Evolutionary conservation across 2,113 vertebrate genomes (phyloP).

Genomic region (Formicarius rufipectus): DNA sequence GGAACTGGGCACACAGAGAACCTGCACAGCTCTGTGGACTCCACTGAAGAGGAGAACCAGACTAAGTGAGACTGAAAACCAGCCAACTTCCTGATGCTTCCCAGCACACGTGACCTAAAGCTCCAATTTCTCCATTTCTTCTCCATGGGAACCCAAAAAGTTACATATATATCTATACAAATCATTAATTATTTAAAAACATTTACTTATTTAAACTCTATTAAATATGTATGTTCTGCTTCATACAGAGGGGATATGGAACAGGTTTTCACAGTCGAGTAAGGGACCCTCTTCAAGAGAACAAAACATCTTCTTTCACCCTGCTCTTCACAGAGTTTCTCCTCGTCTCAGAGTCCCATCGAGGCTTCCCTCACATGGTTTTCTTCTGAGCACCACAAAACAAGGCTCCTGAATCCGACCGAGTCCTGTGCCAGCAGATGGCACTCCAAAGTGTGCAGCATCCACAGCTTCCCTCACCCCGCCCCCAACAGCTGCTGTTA

Average conservation of each 20-base stretch:
- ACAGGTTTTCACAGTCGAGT: background rate
- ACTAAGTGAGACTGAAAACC: background rate
- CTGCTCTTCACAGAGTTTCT: background rate
- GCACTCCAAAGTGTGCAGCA: background rate
- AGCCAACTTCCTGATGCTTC: background rate
- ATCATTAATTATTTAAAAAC: background rate
- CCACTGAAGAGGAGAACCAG: background rate
- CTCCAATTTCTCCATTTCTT: too few relatives aligned
- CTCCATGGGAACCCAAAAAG: background rate
- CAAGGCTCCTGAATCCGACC: background rate
- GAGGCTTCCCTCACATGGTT: background rate
- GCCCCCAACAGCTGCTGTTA: background rate
- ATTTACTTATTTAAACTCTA: background rate
- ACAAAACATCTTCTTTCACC: background rate
- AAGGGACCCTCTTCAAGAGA: background rate
- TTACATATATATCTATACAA: too few relatives aligned
- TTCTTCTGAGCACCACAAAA: background rate
- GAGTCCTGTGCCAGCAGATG: constrained; percentile 41
- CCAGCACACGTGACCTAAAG: background rate
- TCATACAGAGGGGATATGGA: background rate
- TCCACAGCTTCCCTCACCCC: background rate
- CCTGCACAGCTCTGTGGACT: background rate
- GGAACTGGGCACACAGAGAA: background rate
- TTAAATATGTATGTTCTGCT: background rate
- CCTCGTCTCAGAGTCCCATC: background rate